Conservation (phyloP, 2,797 vertebrate species). For the Hippopotamyrus pictus region DNA sequence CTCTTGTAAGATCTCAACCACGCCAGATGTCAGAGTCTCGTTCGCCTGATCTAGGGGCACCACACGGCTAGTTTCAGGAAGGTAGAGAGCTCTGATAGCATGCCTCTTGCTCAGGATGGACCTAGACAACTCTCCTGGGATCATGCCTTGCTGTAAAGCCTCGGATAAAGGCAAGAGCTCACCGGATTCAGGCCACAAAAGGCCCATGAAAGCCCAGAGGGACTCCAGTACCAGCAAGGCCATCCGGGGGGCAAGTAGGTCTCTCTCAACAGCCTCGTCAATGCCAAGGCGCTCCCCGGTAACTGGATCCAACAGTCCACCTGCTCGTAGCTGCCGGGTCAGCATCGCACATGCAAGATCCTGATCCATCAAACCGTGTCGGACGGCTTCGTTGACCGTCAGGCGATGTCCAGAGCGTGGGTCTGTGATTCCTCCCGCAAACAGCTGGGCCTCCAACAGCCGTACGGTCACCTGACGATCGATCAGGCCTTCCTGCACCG, state of each 20-base stretch:
- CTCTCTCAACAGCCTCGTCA: constrained; percentile 71
- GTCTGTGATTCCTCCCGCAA: constrained; percentile 87
- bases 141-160: constrained; percentile 75
- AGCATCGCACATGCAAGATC: constrained; percentile 80
- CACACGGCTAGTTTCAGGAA: constrained; percentile 69
- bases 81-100: constrained; percentile 67
- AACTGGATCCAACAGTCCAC: constrained; percentile 74
- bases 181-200: constrained; percentile 87
- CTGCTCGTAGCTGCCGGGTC: constrained; percentile 72
- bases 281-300: constrained; percentile 71
- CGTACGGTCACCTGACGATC: constrained; percentile 74
- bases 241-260: constrained; percentile 67
- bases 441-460: constrained; percentile 86
- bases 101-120: constrained; percentile 69
- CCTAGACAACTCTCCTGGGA: constrained; percentile 69
- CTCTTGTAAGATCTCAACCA: constrained; percentile 59
- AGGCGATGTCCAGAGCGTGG: constrained; percentile 80
- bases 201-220: constrained; percentile 70
- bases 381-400: constrained; percentile 71
- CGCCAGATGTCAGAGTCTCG: constrained; percentile 42
- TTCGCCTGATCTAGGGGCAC: constrained; percentile 63
- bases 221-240: constrained; percentile 80
- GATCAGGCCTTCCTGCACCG: constrained; percentile 81
- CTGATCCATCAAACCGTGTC: constrained; percentile 75
- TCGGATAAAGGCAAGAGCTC: constrained; percentile 70